phyloP scores from a whole-genome alignment of 2,113 vertebrate species.

The Mus spicilegus region DNA sequence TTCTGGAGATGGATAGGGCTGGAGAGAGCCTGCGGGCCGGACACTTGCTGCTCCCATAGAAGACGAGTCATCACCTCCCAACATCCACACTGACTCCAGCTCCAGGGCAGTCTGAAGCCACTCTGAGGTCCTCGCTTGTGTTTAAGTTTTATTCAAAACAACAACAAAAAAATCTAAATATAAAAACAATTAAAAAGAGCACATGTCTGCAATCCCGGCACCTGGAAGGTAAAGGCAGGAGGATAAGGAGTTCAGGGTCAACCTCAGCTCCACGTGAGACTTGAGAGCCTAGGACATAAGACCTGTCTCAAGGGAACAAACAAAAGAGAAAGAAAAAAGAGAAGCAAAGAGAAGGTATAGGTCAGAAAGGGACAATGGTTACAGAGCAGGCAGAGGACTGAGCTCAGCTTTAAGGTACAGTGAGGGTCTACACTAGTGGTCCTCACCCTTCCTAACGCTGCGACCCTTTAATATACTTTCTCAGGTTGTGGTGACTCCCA shows the following conservation, averaged over 20 bases:
- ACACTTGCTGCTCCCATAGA: too few species aligned
- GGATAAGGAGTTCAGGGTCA: not conserved
- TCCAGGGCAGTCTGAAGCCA: not conserved
- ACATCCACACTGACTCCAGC: not conserved
- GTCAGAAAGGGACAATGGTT: not conserved
- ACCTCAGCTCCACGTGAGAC: not conserved
- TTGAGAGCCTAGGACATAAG: not conserved
- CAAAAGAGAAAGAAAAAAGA: not conserved
- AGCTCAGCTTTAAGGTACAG: too few species aligned
- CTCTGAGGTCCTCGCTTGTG: not conserved
- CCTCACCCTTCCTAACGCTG: not conserved
- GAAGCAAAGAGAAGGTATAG: too few species aligned
- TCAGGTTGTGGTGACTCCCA: not conserved
- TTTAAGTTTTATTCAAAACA: not conserved
- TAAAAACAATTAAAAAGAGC: not conserved
- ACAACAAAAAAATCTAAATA: not conserved
- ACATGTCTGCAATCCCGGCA: not conserved
- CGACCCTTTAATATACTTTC: not conserved
- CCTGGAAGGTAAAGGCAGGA: too few species aligned
- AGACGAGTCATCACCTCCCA: not conserved
- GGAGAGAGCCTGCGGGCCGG: not conserved
- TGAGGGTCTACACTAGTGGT: fast-evolving
- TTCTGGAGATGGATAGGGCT: not conserved
- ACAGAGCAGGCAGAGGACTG: not conserved
- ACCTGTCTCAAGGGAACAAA: not conserved